Base-by-base conservation (phyloP, 2,888 invertebrate species). In the Acronicta aceris region DNA sequence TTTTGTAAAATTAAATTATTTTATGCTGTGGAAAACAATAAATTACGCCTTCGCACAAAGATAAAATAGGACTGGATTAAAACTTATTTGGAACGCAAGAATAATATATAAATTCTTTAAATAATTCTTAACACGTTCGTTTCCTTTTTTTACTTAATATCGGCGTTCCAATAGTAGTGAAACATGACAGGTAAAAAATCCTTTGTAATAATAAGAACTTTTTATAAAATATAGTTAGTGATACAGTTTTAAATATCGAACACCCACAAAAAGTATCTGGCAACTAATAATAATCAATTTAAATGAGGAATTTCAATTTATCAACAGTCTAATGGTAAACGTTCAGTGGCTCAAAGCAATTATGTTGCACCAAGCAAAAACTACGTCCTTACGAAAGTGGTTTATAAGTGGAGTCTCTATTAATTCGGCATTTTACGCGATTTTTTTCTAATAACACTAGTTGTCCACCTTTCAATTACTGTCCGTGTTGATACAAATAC, bases 381-480 rank as follows among this genome's bases (percentile, higher is more conserved):
- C 58, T 17, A n/a, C 21, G 61, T 78, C 58, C 64, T 56, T 64
- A 61, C 45, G 57, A 77, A 76, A 81, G 70, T 66, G 64, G 74
- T 67, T 55, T 65, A 55, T 64, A 76, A 71, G 62, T 76, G 55
- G 71, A 76, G 59, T 68, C 69, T 68, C n/a, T 68, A 77, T 78
- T 71, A 42, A 65, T 58, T 61, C 50, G 54, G 45, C 60, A 50
- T 56, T 71, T 68, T 67, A 61, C 73, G 57, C 40, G 64, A 53
- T 77, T 81, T 81, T 82, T 82, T 74, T 69, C 70, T 77, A 71
- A 83, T 81, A 73, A 69, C 65, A 65, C 67, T 61, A 63, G 71
- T 73, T 74, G 68, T 71, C 72, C 62, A 71, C 69, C 70, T 61
- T 71, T 78, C 76, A 83, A 83, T 84, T 79, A 79, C 74, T 71